These are phyloP conservation scores for Lerema accius DNA, from an alignment of 1,140 invertebrate species.

Conservation along the genomic window DNA sequence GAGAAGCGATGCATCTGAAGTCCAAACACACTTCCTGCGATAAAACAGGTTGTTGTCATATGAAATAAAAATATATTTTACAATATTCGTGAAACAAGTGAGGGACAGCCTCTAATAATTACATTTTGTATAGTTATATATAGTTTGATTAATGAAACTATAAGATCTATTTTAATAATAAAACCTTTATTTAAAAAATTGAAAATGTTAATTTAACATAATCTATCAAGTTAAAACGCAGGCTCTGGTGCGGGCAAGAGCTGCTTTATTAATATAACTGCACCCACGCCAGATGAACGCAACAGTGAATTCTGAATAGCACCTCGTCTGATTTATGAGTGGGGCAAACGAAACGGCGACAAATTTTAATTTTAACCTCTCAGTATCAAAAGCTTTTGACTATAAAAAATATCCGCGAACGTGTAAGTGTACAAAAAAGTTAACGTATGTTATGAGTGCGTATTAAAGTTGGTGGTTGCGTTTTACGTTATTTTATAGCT, in stretches of 20 bases:
- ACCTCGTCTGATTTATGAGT: constrained; percentile 57
- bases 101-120: no score
- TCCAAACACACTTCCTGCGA: no score
- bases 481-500: constrained; percentile 18
- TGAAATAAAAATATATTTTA: no score
- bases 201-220: neutral
- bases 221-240: constrained; percentile 1
- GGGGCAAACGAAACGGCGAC: constrained; percentile 45
- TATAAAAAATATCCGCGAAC: constrained; percentile 18
- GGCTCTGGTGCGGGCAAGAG: neutral
- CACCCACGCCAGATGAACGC: constrained; percentile 45
- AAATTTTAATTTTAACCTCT: constrained; percentile 47
- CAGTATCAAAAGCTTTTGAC: constrained; percentile 38
- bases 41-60: no score
- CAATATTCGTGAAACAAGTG: no score
- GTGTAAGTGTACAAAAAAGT: constrained; percentile 22
- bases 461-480: neutral
- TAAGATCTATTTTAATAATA: no score
- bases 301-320: constrained; percentile 51
- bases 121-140: no score
- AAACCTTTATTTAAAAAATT: no score
- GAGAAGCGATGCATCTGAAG: no score
- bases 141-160: no score
- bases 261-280: constrained; percentile 50
- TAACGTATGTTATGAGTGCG: constrained; percentile 5